phyloP scores from a whole-genome alignment of 2,113 vertebrate species.

The Pteropus alecto region DNA sequence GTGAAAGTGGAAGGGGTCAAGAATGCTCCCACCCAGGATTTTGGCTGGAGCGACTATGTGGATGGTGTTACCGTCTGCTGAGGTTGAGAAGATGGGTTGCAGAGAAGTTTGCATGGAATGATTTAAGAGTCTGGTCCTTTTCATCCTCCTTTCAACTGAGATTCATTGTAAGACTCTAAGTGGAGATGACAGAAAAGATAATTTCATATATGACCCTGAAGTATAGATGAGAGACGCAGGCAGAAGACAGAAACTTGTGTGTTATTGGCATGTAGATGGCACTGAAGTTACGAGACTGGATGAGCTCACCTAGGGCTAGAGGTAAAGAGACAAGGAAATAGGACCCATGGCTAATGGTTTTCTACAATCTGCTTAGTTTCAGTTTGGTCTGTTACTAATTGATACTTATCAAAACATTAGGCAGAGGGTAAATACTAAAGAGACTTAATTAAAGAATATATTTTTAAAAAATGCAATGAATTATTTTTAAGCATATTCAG shows the following conservation, averaged over 20 bases:
- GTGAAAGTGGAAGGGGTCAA: background rate
- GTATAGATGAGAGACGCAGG: background rate
- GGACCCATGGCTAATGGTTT: background rate
- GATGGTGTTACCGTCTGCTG: background rate
- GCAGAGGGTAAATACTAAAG: slow-evolving; percentile 39
- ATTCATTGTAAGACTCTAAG: slow-evolving; percentile 2
- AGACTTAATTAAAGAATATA: slow-evolving; percentile 54
- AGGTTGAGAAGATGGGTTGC: background rate
- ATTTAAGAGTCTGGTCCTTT: slow-evolving; percentile 33
- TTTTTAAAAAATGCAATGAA: slow-evolving; percentile 13
- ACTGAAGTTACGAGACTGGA: background rate
- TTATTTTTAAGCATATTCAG: slow-evolving; percentile 13
- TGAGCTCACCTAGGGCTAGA: slow-evolving; percentile 24
- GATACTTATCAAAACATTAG: slow-evolving; percentile 55
- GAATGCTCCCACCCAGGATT: background rate
- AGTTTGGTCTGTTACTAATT: slow-evolving; percentile 46
- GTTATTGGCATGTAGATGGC: background rate
- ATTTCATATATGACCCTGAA: slow-evolving; percentile 42
- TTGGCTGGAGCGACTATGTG: background rate
- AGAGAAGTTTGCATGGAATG: background rate
- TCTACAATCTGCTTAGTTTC: slow-evolving; percentile 1
- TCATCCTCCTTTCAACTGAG: slow-evolving; percentile 22
- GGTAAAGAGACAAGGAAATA: background rate
- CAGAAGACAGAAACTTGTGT: slow-evolving; percentile 44
- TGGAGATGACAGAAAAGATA: slow-evolving; percentile 21